These are phyloP conservation scores for Paedocypris sp. DNA, from an alignment of 2,113 vertebrate species.

Conservation along the genomic window DNA sequence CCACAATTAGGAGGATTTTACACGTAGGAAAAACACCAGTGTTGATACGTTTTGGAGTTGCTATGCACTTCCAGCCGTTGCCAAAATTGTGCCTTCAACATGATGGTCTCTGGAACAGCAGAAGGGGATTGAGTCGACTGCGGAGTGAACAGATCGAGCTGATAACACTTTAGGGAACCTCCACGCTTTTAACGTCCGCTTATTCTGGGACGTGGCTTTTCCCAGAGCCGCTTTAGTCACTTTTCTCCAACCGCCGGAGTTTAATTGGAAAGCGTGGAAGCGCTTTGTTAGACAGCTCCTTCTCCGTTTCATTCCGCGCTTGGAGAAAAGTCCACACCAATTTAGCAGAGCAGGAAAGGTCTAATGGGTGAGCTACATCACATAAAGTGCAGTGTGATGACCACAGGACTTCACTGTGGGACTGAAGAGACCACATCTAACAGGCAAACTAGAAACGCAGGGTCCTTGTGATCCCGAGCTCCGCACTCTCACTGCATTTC, in stretches of 20 bases:
- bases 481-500: constrained; percentile 40
- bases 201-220: constrained; percentile 28
- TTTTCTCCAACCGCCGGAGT: constrained; percentile 28
- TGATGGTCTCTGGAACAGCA: constrained; percentile 15
- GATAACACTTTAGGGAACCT: constrained; percentile 34
- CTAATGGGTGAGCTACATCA: constrained; percentile 60
- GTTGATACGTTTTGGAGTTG: constrained; percentile 30
- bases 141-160: neutral
- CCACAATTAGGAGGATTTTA: constrained; percentile 55
- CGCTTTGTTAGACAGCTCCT: constrained; percentile 42
- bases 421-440: constrained; percentile 62
- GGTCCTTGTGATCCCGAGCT: constrained; percentile 55
- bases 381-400: constrained; percentile 55
- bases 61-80: constrained; percentile 31
- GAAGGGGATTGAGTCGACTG: constrained; percentile 30
- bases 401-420: constrained; percentile 54
- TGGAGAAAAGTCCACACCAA: constrained; percentile 37
- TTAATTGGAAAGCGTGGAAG: constrained; percentile 41
- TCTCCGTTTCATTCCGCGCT: constrained; percentile 41
- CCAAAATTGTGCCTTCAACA: neutral
- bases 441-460: constrained; percentile 47
- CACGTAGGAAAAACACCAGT: constrained; percentile 45
- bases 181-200: constrained; percentile 18
- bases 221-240: constrained; percentile 25
- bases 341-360: constrained; percentile 44